phyloP scores from a whole-genome alignment of 2,888 invertebrate species.

The Lasius platythorax region DNA sequence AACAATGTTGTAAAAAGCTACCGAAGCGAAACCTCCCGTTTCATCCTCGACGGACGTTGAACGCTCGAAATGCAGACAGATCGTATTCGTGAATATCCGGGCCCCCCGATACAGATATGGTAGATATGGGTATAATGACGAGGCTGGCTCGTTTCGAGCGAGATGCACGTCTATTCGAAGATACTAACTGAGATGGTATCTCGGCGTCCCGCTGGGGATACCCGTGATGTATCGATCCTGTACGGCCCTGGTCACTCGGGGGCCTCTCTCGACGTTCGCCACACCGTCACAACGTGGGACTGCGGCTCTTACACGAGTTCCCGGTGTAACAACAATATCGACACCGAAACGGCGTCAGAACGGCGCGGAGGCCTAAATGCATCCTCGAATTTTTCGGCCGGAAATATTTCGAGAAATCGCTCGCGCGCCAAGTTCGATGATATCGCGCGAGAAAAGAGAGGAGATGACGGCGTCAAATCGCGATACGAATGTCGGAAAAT shows the following conservation, averaged over 20 bases:
- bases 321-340: conserved; percentile 63
- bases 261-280: conserved; percentile 56
- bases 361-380: neutral
- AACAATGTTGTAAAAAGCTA: conserved; percentile 51
- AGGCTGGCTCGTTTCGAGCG: conserved; percentile 71
- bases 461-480: neutral
- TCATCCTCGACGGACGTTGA: conserved; percentile 6
- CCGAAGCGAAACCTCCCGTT: neutral
- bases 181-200: conserved; percentile 82
- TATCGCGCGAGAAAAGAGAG: neutral
- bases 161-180: conserved; percentile 79
- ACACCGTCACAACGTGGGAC: conserved; percentile 40
- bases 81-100: conserved; percentile 67
- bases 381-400: neutral
- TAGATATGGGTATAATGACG: conserved; percentile 80
- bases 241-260: conserved; percentile 79
- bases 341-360: conserved; percentile 59
- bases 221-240: conserved; percentile 85
- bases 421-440: neutral
- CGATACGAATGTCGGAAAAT: neutral
- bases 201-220: conserved; percentile 79
- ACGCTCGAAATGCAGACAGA: conserved; percentile 49
- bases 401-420: neutral
- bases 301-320: conserved; percentile 52
- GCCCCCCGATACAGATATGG: conserved; percentile 77